phyloP scores from a whole-genome alignment of 2,888 invertebrate genomes.

The Euphydryas editha region DNA sequence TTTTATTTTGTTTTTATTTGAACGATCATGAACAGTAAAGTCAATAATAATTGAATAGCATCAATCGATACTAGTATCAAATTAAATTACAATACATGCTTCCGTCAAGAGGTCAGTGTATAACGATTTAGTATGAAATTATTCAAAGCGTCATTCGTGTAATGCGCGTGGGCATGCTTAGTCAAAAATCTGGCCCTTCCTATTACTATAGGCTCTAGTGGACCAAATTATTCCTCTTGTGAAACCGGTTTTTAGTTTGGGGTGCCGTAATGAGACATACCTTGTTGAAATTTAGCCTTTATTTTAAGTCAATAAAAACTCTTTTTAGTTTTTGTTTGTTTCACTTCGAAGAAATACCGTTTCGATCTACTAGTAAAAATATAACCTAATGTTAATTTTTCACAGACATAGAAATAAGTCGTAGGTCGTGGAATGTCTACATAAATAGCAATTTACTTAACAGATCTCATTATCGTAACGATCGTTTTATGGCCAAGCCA shows the following conservation, averaged over 20 bases:
- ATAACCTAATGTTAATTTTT: conserved; percentile 38
- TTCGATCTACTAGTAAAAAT: conserved; percentile 28
- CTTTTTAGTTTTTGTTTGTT: conserved; percentile 2
- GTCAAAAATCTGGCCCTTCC: conserved; percentile 65
- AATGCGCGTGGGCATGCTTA: conserved; percentile 78
- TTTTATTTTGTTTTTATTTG: conserved; percentile 5
- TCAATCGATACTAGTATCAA: conserved; percentile 29
- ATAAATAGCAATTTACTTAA: conserved; percentile 39
- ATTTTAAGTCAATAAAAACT: conserved; percentile 9
- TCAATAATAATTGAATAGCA: neutral
- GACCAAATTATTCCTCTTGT: conserved; percentile 66
- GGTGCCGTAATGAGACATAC: conserved; percentile 33
- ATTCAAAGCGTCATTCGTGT: conserved; percentile 67
- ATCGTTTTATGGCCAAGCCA: conserved; percentile 24
- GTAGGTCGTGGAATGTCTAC: conserved; percentile 38
- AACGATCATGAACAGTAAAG: neutral
- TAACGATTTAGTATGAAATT: conserved; percentile 46
- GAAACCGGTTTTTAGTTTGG: conserved; percentile 62
- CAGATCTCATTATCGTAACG: conserved; percentile 34
- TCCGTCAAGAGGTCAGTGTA: conserved; percentile 38
- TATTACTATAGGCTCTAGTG: conserved; percentile 65
- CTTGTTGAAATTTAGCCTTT: conserved; percentile 21
- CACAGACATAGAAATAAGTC: conserved; percentile 34
- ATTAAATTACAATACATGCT: conserved; percentile 44
- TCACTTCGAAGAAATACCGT: conserved; percentile 10